Base-by-base conservation (phyloP, 2,797 vertebrate genomes). In the Artibeus lituratus region DNA sequence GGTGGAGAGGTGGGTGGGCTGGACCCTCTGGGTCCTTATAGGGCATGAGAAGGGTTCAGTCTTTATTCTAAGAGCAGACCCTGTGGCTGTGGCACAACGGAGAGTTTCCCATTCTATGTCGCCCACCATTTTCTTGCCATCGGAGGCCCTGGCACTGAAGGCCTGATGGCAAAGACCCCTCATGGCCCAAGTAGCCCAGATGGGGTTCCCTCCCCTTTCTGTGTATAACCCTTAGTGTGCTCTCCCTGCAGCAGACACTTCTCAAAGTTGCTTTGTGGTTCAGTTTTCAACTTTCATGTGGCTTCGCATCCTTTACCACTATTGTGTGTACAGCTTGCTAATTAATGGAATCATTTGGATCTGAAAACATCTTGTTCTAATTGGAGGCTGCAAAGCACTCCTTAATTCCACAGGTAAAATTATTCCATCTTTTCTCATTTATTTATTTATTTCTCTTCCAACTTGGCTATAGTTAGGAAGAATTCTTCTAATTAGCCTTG, bases 291-390 rank as follows among this genome's bases (percentile, higher is more conserved):
- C 92, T 95, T 97, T 65, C 57, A 94, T 51, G 4, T 73, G 49
- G 91, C 47, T 92, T 74, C 3, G 18, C 87, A 73, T 92, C 15
- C 90, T 96, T 97, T 78, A 95, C 5, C 26, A 15, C 87, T 82
- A 96, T 83, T 74, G 29, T 87, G 83, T 95, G 86, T 96, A 85
- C 77, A 97, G 85, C 69, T 95, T 87, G 73, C 72, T 97, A 96
- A 97, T 97, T 95, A 96, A 69, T 91, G 69, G 92, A 97, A 85
- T 98, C 91, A 47, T 95, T 96, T 91, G 69, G 69, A 62, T 97
- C 89, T 69, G 87, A 96, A 98, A 97, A 0, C 91, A 96, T 91
- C 86, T 83, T 95, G 77, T 95, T 94, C 95, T 98, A 84, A 81
- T n/a, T 10, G 95, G 49, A 69, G 44, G 0, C 78, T 95, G 87